Conservation (phyloP, 2,797 vertebrate genomes). For the Poecile montanus region DNA sequence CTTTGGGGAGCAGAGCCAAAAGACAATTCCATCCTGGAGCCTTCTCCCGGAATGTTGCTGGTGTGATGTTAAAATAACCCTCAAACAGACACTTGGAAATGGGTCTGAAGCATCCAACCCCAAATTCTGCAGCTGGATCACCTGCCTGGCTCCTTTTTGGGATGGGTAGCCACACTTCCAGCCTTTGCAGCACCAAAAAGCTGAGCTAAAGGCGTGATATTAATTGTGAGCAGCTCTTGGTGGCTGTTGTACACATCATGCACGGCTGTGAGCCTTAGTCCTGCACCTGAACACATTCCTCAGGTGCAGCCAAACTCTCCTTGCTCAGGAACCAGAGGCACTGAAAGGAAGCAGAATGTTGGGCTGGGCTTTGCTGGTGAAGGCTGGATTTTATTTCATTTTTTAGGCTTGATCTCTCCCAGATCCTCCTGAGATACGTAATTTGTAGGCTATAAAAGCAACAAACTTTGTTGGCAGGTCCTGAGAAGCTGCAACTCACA, state of each 20-base stretch:
- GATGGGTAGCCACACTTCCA: fast-evolving
- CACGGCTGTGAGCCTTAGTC: neutral
- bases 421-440: neutral
- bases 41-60: too few relatives aligned
- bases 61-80: neutral
- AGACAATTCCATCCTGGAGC: neutral
- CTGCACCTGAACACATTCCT: neutral
- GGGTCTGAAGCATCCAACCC: neutral
- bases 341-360: neutral
- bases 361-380: neutral
- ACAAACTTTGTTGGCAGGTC: neutral
- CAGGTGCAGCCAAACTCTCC: neutral
- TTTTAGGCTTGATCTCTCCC: neutral
- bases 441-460: neutral
- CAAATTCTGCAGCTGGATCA: neutral
- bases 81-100: neutral
- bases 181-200: neutral
- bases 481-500: neutral
- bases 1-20: neutral
- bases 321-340: neutral
- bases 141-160: neutral
- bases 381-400: neutral
- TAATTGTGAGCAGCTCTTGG: neutral
- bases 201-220: neutral
- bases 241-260: neutral